Conservation (phyloP, 2,888 invertebrate genomes). For the Leptinotarsa peninsularis region DNA sequence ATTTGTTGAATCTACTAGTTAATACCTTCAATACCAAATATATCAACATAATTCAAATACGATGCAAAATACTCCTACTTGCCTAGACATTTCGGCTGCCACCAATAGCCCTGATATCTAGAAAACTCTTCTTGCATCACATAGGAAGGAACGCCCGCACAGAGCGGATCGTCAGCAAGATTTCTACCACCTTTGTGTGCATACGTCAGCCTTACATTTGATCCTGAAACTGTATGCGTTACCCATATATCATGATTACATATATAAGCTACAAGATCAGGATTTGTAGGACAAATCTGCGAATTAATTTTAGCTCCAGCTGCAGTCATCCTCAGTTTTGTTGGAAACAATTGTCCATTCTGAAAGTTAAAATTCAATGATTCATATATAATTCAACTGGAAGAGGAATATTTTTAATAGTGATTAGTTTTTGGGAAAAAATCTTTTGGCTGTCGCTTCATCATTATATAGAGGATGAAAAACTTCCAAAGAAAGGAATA, state of each 20-base stretch:
- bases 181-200: conserved; percentile 75
- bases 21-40: too few relatives aligned
- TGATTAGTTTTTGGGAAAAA: too few relatives aligned
- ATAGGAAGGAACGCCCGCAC: conserved; percentile 97
- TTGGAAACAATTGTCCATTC: conserved; percentile 76
- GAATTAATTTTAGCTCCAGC: conserved; percentile 82
- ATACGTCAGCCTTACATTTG: conserved; percentile 78
- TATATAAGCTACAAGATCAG: conserved; percentile 89
- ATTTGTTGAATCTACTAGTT: too few relatives aligned
- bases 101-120: conserved; percentile 97
- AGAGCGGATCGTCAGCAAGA: conserved; percentile 84
- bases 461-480: too few relatives aligned
- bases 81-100: conserved; percentile 86
- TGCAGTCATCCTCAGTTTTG: conserved; percentile 74
- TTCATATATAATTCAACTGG: too few relatives aligned
- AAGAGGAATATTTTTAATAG: too few relatives aligned
- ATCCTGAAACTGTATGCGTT: conserved; percentile 75
- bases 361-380: conserved; percentile 54
- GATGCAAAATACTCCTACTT: conserved; percentile 25
- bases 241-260: conserved; percentile 93
- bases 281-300: conserved; percentile 84
- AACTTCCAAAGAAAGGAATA: too few relatives aligned
- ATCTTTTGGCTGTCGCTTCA: too few relatives aligned
- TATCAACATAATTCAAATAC: background rate
- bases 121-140: conserved; percentile 99